Evolutionary conservation across 2,888 invertebrate species (phyloP).

Genomic region (Gymnosoma rotundatum): DNA sequence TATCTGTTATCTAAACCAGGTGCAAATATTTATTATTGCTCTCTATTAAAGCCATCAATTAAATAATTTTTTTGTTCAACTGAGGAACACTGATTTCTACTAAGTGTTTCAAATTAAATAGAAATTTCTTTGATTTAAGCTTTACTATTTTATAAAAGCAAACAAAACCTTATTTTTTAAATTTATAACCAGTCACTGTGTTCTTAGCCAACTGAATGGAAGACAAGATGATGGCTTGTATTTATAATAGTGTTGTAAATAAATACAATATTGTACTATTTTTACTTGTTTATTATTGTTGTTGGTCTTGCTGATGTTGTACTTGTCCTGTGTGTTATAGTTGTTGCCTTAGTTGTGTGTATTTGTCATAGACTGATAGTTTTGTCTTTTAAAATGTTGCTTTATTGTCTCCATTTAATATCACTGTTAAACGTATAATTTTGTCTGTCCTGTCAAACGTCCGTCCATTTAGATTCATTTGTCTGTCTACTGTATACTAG

Average conservation of each 20-base stretch:
- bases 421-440: slow-evolving; percentile 61
- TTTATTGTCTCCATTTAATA: slow-evolving; percentile 69
- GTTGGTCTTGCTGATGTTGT: not conserved
- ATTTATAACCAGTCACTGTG: slow-evolving; percentile 41
- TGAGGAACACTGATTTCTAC: not conserved
- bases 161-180: slow-evolving; percentile 15
- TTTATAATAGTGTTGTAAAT: slow-evolving; percentile 63
- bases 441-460: slow-evolving; percentile 31
- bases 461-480: slow-evolving; percentile 8
- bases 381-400: slow-evolving; percentile 68
- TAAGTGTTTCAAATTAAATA: not conserved
- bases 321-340: slow-evolving; percentile 17
- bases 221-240: slow-evolving; percentile 60
- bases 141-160: not conserved
- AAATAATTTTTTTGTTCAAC: not conserved
- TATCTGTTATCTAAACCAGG: not conserved
- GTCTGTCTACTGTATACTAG: slow-evolving; percentile 24
- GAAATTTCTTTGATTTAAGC: slow-evolving; percentile 14
- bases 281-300: slow-evolving; percentile 16
- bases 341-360: slow-evolving; percentile 36
- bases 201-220: slow-evolving; percentile 45
- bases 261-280: slow-evolving; percentile 61
- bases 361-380: slow-evolving; percentile 62
- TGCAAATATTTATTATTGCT: not conserved
- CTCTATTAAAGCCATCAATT: not conserved